Base-by-base conservation (phyloP, 2,888 invertebrate genomes). In the Thumatha senex region DNA sequence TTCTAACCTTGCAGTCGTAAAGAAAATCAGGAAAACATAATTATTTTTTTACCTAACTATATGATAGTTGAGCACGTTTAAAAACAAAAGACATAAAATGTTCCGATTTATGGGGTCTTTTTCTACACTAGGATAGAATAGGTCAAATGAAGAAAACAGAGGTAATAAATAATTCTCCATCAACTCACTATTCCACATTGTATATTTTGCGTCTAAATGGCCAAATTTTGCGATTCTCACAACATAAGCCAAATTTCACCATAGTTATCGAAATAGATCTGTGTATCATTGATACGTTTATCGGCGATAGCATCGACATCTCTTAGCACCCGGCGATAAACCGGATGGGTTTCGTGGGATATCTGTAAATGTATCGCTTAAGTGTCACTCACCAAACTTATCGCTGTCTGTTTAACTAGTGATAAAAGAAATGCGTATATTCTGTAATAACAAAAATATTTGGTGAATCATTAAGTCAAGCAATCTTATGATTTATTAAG, bases 191-290 rank as follows among this genome's bases (percentile, higher is more conserved):
- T n/a, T n/a, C n/a, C n/a, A n/a, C n/a, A n/a, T n/a, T n/a, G n/a
- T n/a, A n/a, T n/a, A n/a, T 24, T 24, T 2, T 24, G 2, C 5
- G 18, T 24, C 18, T 24, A 24, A 24, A 24, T 24, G 2, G 18
- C 18, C 18, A 24, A 24, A 40, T 51, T 48, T 52, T 35, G 51
- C 51, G 49, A 46, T 29, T 66, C 52, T 59, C 51, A 56, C 44
- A 63, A 63, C 52, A 35, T 33, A 12, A 29, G 18, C 29, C 2
- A 34, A 34, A 51, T 60, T 47, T 54, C 47, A n/a, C 41, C 24
- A 54, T 34, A 44, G 42, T 49, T 64, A 67, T 56, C 60, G 41
- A 13, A 13, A 31, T 12, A 29, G 46, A 51, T 46, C 46, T 41
- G 18, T 24, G 18, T 8, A 31, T 10, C 33, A 12, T 12, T 40